Base-by-base conservation (phyloP, 2,113 vertebrate species). In the Lophura nycthemera region DNA sequence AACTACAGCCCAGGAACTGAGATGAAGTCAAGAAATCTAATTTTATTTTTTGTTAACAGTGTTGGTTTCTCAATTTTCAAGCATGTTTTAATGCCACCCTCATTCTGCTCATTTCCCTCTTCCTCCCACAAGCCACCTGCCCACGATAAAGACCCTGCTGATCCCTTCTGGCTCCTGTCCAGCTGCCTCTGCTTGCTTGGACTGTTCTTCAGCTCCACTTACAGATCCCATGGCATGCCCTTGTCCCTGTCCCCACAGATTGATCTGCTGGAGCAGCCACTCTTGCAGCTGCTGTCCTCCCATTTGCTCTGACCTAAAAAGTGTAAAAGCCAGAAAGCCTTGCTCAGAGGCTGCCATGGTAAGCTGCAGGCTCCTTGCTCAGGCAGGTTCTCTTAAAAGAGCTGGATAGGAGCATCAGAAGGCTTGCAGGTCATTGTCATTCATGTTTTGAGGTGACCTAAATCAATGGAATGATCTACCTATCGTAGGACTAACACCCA, bases 401-500 rank as follows among this genome's bases (percentile, higher is more conserved):
- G 40, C 52, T 93, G 83, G 83, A 90, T 94, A n/a, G 92, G 88
- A 95, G 77, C 83, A 38, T 75, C 86, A 88, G 52, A 36, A 92
- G 76, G 54, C 57, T 86, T 90, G 65, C 40, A 78, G 61, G 66
- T 93, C 81, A 22, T 83, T 0, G 0, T 89, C 85, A 32, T 83
- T 86, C 85, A 56, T 90, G 76, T 78, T 81, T 32, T 2, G 59
- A 81, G 80, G 83, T 92, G 90, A 94, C 95, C 92, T 94, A 92
- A 79, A 95, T 96, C 83, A 92, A 8, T 59, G 10, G 70, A 57
- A 36, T 29, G 86, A 90, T 93, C 89, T 87, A 32, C 48, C 43
- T 69, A 43, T n/a, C 65, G n/a, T 90, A 89, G 94, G 92, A 93
- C 94, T 92, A 78, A 75, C 93, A 76, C 90, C 92, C 54, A 82